Conservation (phyloP, 2,113 vertebrate species). For the Chaetops frenatus region DNA sequence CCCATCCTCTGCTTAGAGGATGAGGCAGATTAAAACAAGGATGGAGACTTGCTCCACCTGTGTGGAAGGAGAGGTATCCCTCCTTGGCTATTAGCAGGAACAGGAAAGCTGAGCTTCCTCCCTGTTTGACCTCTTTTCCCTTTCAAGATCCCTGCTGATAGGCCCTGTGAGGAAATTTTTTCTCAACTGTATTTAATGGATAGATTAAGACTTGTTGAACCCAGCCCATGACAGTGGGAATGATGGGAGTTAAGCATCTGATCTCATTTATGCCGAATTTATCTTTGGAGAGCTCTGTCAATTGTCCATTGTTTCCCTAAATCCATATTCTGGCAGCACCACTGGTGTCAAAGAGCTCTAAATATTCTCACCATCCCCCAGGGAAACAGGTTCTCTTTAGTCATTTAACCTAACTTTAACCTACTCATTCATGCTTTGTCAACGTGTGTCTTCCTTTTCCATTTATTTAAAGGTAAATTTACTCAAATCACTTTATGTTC, state of each 20-base stretch:
- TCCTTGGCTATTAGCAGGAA: constrained; percentile 1
- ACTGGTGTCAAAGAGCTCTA: constrained; percentile 28
- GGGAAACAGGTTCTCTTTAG: constrained; percentile 18
- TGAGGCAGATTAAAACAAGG: neutral
- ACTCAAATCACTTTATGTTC: neutral
- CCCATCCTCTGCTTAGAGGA: neutral
- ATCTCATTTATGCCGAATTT: constrained; percentile 34
- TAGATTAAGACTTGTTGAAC: constrained; percentile 22
- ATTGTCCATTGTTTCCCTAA: constrained; percentile 58
- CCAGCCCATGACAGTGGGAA: neutral
- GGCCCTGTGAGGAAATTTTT: constrained; percentile 35
- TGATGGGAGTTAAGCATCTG: constrained; percentile 33
- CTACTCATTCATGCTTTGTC: neutral
- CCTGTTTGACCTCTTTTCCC: constrained; percentile 1
- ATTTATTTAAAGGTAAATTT: neutral
- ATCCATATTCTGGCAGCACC: constrained; percentile 52
- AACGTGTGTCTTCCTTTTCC: neutral
- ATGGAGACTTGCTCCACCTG: constrained; percentile 7
- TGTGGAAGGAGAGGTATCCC: constrained; percentile 3
- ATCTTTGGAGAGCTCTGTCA: constrained; percentile 40
- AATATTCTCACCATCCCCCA: constrained; percentile 18
- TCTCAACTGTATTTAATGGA: neutral
- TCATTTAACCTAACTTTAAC: constrained; percentile 32
- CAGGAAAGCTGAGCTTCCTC: constrained; percentile 22
- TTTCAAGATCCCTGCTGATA: constrained; percentile 15